Evolutionary conservation across 2,888 invertebrate species (phyloP), one percentile per base, ranked within the genome.

Genomic region (Bimastos eiseni): DNA sequence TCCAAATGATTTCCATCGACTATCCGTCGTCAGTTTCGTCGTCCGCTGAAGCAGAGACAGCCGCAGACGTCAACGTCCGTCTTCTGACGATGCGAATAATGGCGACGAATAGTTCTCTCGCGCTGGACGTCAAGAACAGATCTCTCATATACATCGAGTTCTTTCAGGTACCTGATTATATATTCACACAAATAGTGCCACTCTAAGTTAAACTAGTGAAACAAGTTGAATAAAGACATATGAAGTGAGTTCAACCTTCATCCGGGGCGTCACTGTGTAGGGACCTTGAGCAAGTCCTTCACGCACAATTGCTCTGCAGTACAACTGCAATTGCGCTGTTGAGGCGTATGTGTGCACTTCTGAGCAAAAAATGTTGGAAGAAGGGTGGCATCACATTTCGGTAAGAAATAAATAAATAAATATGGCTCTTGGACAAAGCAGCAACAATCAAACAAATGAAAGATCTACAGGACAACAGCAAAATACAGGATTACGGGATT

Each of bases 161-260:
- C 92, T 89, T 92, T 92, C 37, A 92, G 84, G 89, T 92, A 92
- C 92, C 92, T 92, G 91, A 33, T n/a, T 89, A 91, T n/a, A 6
- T 11, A 55, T 34, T 24, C 19, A 34, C 21, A 86, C 86, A 21
- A 86, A 36, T 36, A 36, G 33, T 84, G 37, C 86, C 17, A 86
- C 36, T 86, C 34, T 34, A 37, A 36, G 37, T 86, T 15, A 4
- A 36, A 37, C 5, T 5, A 86, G 5, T 34, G 30, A 11, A 21
- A 24, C 19, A 86, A 36, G 17, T 2, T n/a, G n/a, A 83, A 83
- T 30, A 34, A 30, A 6, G n/a, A 17, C n/a, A 83, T n/a, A n/a
- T n/a, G n/a, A n/a, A n/a, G n/a, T n/a, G n/a, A n/a, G n/a, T n/a
- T n/a, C n/a, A n/a, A n/a, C n/a, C n/a, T n/a, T n/a, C n/a, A n/a